Evolutionary conservation across 2,113 vertebrate genomes (phyloP).

Genomic region (Macquaria australasica): DNA sequence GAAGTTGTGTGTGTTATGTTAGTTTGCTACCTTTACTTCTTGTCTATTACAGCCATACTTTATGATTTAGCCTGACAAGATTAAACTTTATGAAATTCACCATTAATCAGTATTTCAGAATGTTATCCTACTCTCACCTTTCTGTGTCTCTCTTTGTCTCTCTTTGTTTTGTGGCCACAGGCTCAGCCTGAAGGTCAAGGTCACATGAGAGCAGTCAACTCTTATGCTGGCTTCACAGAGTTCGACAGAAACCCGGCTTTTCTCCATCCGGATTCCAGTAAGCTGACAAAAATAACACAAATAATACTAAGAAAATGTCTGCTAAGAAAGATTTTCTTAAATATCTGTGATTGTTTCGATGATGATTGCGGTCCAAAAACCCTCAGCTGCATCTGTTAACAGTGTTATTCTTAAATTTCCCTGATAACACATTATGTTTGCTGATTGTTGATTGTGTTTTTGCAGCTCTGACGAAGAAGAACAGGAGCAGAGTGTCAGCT

Average conservation of each 20-base stretch:
- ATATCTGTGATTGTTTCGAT: neutral
- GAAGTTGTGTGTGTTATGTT: neutral
- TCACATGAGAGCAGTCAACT: slow-evolving; percentile 88
- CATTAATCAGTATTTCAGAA: neutral
- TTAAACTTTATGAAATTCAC: neutral
- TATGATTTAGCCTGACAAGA: neutral
- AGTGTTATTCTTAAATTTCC: neutral
- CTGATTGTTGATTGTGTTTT: slow-evolving; percentile 38
- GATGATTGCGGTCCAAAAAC: neutral
- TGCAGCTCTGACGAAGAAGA: slow-evolving; percentile 85
- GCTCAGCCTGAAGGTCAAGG: slow-evolving; percentile 80
- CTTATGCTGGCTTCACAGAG: slow-evolving; percentile 90
- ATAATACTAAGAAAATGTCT: neutral
- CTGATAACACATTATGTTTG: neutral
- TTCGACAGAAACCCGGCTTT: slow-evolving; percentile 82
- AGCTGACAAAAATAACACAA: slow-evolving; percentile 60
- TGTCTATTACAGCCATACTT: neutral
- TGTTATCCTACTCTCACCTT: neutral
- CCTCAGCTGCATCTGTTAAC: neutral
- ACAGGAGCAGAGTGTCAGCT: slow-evolving; percentile 83
- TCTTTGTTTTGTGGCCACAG: slow-evolving; percentile 59
- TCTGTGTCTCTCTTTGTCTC: neutral
- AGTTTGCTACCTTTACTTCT: neutral
- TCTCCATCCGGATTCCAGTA: slow-evolving; percentile 88
- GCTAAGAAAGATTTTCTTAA: neutral